Evolutionary conservation across 2,888 invertebrate species (phyloP), one percentile per base, ranked within the genome.

Genomic region (Phyllotreta cruciferae): DNA sequence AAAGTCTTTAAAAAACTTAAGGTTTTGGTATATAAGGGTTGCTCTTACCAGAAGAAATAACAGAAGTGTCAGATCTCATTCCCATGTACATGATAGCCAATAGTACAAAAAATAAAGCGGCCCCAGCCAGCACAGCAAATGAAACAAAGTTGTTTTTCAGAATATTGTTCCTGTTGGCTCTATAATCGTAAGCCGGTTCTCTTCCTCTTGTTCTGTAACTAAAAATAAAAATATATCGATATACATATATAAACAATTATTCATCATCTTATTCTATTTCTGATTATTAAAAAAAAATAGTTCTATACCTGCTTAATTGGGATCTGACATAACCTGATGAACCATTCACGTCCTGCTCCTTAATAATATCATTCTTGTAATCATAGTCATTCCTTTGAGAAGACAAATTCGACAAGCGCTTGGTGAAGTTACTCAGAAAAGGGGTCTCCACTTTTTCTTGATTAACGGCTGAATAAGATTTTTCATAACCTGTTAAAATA

Each of bases 341-440:
- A 3, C 80, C 80, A 66, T 81, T 81, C 3, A 77, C 73, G 60
- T 81, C 81, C 49, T 80, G 76, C 63, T 81, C 81, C 63, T 81
- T 81, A 37, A 81, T 79, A 4, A 77, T 71, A 62, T 79, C 78
- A 41, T 74, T 78, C 62, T 79, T 78, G 58, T 74, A 75, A 54
- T 77, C 78, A 56, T 70, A 74, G 13, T 76, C 76, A 8, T 66
- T 62, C 49, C 73, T 77, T 35, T 72, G 74, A 14, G 69, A 67
- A 3, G 75, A 76, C 47, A 80, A 54, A 54, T 78, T 78, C 9
- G 87, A 85, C 64, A 90, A 77, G 64, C 88, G 84, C 63, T 86
- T 83, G 0, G 90, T 89, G 71, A 90, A 90, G 74, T 88, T 90
- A 73, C 89, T 90, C 73, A 90, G 81, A 78, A 87, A 90, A 56